Percentiles rank a stretch among this genome's conserved stretches.
These are phyloP conservation scores for Halcyon badia DNA, from an alignment of 2,797 vertebrate genomes.

Conservation along the genomic window DNA sequence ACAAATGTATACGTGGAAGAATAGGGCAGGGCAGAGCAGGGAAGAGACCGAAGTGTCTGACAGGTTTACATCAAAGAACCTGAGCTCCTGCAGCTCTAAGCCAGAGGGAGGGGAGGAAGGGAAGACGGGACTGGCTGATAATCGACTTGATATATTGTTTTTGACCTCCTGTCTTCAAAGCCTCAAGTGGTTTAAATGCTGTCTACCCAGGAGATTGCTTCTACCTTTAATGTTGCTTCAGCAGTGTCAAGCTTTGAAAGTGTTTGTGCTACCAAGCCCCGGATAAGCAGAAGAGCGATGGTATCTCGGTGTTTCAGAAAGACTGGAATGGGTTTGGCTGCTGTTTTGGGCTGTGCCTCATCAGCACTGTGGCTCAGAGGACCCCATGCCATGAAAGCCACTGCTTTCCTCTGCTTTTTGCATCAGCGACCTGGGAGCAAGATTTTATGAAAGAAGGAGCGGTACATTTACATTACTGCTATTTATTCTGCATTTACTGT, in stretches of 20 bases:
- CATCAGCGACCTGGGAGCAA: background rate
- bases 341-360: background rate
- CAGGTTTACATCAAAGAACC: constrained; percentile 67
- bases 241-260: constrained; percentile 8
- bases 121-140: constrained; percentile 32
- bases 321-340: background rate
- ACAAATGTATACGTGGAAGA: constrained; percentile 37
- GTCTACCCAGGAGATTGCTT: background rate
- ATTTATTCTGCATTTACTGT: background rate
- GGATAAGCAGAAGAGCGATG: background rate
- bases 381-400: background rate
- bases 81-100: constrained; percentile 16
- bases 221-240: constrained; percentile 10
- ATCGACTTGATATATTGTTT: constrained; percentile 28
- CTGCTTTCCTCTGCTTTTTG: background rate
- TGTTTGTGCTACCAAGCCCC: background rate
- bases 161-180: constrained; percentile 62
- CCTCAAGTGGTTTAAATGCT: constrained; percentile 3
- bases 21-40: constrained; percentile 44
- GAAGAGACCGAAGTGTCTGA: constrained; percentile 49
- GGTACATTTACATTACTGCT: background rate
- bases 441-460: background rate
- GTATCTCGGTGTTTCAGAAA: background rate
- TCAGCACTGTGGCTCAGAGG: background rate
- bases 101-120: constrained; percentile 45